Base-by-base conservation (phyloP, 2,113 vertebrate species). In the Eubucco bourcierii region DNA sequence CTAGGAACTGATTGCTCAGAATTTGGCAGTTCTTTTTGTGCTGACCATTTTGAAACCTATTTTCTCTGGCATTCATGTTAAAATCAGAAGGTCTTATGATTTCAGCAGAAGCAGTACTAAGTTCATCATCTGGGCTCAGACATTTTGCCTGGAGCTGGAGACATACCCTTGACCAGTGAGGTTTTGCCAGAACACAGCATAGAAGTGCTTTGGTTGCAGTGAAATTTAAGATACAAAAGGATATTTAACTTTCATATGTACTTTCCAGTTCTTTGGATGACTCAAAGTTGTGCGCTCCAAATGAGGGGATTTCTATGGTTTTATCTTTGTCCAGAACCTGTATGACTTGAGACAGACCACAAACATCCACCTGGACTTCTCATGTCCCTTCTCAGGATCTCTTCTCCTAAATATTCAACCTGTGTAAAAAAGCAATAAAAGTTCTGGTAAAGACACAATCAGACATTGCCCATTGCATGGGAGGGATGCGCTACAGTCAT, bases 391-490 rank as follows among this genome's bases (percentile, higher is more conserved):
- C 59, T 87, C 64, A 39, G 55, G 18, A 21, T 6, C 29, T 68
- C 63, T 59, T 20, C 15, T 91, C 52, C n/a, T 82, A 82, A 77
- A 63, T 20, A 64, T 13, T 80, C 68, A 59, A 39, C 71, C 59
- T 82, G 46, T 44, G 27, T 41, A 53, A 74, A 67, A 80, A 84
- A 87, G 17, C 17, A 33, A 56, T 7, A 25, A 31, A 70, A 46
- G 10, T 56, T 75, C 28, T 53, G 58, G 9, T 83, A 18, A 66
- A 74, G 41, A 75, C 10, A 56, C n/a, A 46, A 4, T 6, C 4
- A 27, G 16, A 15, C 23, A 24, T 6, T 18, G 15, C 12, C 28
- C 0, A 1, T 21, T 58, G 31, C 14, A 6, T 2, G 4, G 37
- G 12, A 73, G 66, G 24, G 17, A 80, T 34, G 17, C 12, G 25